phyloP scores from a whole-genome alignment of 2,888 invertebrate species.

The Sycophila texana region DNA sequence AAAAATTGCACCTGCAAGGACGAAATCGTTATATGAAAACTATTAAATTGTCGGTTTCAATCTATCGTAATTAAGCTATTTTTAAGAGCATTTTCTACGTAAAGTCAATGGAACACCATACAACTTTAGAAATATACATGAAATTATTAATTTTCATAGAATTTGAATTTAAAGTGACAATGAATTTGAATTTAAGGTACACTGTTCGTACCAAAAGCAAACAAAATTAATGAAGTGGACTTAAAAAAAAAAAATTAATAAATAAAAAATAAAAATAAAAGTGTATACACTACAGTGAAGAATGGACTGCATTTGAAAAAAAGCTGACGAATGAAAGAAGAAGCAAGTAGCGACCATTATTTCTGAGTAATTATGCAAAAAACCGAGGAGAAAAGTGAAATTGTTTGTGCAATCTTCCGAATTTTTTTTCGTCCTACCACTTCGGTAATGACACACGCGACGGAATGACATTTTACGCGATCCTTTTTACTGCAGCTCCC shows the following conservation, averaged over 20 bases:
- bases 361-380: slow-evolving; percentile 27
- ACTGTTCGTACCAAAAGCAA: neutral
- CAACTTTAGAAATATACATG: too few relatives aligned
- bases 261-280: too few relatives aligned
- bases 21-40: neutral
- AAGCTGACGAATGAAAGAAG: slow-evolving; percentile 25
- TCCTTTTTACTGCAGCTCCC: neutral
- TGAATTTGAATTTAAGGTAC: neutral
- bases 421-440: neutral
- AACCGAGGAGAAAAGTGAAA: neutral
- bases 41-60: neutral
- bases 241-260: neutral
- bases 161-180: neutral
- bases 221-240: slow-evolving; percentile 16
- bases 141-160: neutral
- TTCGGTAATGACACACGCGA: neutral
- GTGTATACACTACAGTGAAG: slow-evolving; percentile 15
- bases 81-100: neutral
- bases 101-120: neutral
- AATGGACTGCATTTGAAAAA: slow-evolving; percentile 14
- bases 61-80: neutral
- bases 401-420: slow-evolving; percentile 7
- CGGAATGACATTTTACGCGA: slow-evolving; percentile 2
- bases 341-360: neutral
- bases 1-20: slow-evolving; percentile 6